Evolutionary conservation across 2,888 invertebrate genomes (phyloP), one percentile per base, ranked within the genome.

Genomic region (Eulithis testata): DNA sequence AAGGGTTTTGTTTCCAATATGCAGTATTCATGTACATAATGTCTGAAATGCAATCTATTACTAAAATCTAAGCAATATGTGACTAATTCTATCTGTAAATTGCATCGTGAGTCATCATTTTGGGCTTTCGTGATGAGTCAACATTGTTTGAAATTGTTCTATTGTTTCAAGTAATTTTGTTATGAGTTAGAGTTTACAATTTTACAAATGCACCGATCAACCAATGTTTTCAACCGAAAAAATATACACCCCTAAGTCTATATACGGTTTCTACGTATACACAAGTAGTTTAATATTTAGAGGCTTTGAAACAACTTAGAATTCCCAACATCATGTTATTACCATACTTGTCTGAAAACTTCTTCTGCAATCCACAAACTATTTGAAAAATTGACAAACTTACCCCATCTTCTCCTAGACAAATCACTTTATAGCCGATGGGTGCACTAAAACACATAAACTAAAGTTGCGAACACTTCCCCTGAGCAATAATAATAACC

Each of bases 401-500:
- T 68, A 56, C 65, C 70, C 63, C 69, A 68, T 70, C 68, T 60
- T 66, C 79, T 84, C 80, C 68, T 57, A 76, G 76, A 86, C 87
- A 86, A 88, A 89, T 89, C 85, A 87, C 85, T 87, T 89, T 85
- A 85, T 82, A 80, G 83, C 86, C 79, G 81, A 85, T 84, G 86
- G 77, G 71, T 75, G 72, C 81, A 85, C 80, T 87, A 85, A 86
- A 85, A 85, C 81, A 79, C 82, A 83, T 82, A 81, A 72, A 82
- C 78, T 78, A 73, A 73, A 73, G 71, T 73, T 69, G 73, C 43
- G 51, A 82, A 85, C 87, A 86, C 86, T 88, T 87, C 86, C 84
- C 75, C 73, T 76, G 71, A 64, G 82, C 85, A 84, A 89, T 90
- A 87, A 87, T 89, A 88, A 90, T 90, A 91, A 89, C 87, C 82